These are phyloP conservation scores for Gambusia affinis DNA, from an alignment of 2,113 vertebrate genomes.

Conservation along the genomic window DNA sequence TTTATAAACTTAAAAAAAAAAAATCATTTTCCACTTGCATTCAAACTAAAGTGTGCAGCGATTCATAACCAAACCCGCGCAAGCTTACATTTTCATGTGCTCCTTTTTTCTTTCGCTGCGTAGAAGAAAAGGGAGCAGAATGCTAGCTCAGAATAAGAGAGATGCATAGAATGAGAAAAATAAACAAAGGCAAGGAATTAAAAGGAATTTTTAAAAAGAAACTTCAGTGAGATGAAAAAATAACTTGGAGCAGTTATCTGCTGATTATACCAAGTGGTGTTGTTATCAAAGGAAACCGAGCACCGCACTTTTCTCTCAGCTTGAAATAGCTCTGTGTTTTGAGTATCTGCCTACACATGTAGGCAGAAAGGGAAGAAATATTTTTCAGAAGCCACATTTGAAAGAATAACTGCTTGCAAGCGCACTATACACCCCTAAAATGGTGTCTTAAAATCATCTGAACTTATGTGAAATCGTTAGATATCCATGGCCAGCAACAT, in stretches of 20 bases:
- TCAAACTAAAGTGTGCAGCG: background rate
- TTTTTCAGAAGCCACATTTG: slow-evolving; percentile 17
- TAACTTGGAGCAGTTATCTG: slow-evolving; percentile 60
- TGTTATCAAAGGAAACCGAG: slow-evolving; percentile 59
- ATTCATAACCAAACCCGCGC: slow-evolving; percentile 1
- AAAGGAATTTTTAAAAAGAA: slow-evolving; percentile 26
- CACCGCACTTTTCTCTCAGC: slow-evolving; percentile 20
- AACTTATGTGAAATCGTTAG: background rate
- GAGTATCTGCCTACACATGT: slow-evolving; percentile 5
- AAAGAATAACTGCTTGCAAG: background rate
- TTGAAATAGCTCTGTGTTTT: slow-evolving; percentile 37
- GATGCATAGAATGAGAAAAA: background rate
- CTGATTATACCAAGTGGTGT: slow-evolving; percentile 59
- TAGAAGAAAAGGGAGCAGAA: slow-evolving; percentile 12
- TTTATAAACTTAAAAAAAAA: background rate
- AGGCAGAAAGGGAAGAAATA: slow-evolving; percentile 9
- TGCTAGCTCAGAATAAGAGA: slow-evolving; percentile 22
- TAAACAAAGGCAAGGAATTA: slow-evolving; percentile 30
- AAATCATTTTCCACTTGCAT: background rate
- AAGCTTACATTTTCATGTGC: background rate
- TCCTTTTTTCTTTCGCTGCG: slow-evolving; percentile 17
- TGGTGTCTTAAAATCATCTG: background rate
- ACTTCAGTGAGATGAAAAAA: slow-evolving; percentile 37
- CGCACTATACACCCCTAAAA: too few relatives aligned
- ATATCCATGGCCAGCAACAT: background rate